Base-by-base conservation (phyloP, 2,888 invertebrate genomes). In the Piscicola geometra region DNA sequence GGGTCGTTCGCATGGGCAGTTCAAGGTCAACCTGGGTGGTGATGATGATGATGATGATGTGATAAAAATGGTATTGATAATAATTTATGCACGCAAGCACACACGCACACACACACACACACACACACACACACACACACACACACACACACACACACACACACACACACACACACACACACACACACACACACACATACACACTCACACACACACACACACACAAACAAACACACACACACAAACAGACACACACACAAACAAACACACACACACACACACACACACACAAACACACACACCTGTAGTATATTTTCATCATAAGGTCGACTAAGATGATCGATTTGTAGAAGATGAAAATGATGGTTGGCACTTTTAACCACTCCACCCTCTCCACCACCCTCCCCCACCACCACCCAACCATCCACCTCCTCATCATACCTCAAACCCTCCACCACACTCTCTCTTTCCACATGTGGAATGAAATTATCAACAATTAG, bases 361-460 rank as follows among this genome's bases (percentile, higher is more conserved):
- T 71, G 47, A 32, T 12, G 1, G 52, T 25, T 5, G 25, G 60
- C 12, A 21, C n/a, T 30, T 28, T 28, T 25, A 33, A 21, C 52
- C 47, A 1, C 28, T 30, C 18, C 25, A 30, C 9, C 30, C 28
- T 52, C 21, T 25, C 3, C 21, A 30, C 25, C 47, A 3, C 21
- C 21, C 21, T 25, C 50, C 71, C n/a, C 47, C 30, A 15, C 81
- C 21, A 87, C 77, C 25, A 88, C 86, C 92, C 93, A 94, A 75
- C 89, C 89, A 82, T 93, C 92, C 77, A 90, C 90, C 81, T 93
- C 91, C 79, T 93, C 93, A 83, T 93, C 92, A 84, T 90, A 93
- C 73, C 89, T 88, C 21, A 92, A 90, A 80, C 92, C 88, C 68
- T 90, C 89, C 78, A 91, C 88, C 1, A 93, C 88, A 78, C 91